Conservation (phyloP, 30 jellyfish, hydroid and myxozoan genomes). For the Chironex yamaguchii region DNA sequence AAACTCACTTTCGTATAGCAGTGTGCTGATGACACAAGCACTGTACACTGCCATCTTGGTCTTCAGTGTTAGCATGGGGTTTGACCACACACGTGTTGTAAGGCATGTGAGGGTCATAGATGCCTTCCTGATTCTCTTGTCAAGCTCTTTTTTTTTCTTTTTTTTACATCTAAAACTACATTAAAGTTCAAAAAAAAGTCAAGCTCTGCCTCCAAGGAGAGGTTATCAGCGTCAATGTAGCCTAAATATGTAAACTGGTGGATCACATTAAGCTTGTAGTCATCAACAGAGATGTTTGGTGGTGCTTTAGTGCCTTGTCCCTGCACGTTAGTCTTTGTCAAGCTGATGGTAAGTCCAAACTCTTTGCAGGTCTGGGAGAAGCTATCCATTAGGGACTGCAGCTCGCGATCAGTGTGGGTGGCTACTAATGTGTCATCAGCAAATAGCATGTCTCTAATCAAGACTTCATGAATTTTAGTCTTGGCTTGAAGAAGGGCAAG, state of each 20-base stretch:
- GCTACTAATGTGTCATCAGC: neutral
- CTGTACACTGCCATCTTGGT: conserved; percentile 15
- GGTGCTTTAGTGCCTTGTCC: neutral
- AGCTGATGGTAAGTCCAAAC: conserved; percentile 1
- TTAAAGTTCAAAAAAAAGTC: no score
- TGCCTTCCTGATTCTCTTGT: neutral
- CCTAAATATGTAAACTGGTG: neutral
- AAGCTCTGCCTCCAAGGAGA: neutral
- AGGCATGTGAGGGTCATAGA: neutral
- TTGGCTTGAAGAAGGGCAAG: no score
- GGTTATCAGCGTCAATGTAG: no score
- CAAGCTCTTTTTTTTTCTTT: no score
- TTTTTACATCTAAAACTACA: no score
- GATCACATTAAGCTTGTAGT: neutral
- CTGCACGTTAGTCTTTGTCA: neutral
- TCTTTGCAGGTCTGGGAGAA: neutral
- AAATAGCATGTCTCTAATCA: neutral
- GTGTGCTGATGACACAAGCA: neutral
- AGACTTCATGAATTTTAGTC: neutral
- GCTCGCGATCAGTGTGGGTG: conserved; percentile 14
- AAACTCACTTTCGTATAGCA: neutral
- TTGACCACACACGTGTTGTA: neutral
- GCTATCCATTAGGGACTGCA: neutral
- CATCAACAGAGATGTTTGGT: neutral
- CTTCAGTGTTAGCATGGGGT: neutral